These are phyloP conservation scores for Flexamia atlantica DNA, from an alignment of 2,888 invertebrate species.

Conservation along the genomic window DNA sequence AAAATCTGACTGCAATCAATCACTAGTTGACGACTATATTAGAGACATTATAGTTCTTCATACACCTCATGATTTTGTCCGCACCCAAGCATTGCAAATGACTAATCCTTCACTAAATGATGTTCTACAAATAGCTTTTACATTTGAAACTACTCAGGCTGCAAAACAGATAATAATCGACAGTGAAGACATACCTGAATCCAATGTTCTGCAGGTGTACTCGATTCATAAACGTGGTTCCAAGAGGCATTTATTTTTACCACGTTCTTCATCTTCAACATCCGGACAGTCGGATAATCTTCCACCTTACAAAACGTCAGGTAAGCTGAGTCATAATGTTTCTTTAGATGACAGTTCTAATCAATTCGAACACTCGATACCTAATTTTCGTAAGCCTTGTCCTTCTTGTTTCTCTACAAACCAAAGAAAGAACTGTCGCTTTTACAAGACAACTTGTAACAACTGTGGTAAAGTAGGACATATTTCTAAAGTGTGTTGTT, in stretches of 20 bases:
- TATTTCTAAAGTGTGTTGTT: slow-evolving; percentile 14
- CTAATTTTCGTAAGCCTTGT: background rate
- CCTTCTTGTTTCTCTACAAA: background rate
- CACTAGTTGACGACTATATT: background rate
- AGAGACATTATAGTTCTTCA: slow-evolving; percentile 2
- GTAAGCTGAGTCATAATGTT: too few relatives aligned
- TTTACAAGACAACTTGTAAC: background rate
- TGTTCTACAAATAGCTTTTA: slow-evolving; percentile 58
- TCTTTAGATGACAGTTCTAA: too few relatives aligned
- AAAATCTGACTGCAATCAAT: background rate
- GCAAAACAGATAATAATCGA: too few relatives aligned
- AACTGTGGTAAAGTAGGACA: slow-evolving; percentile 29
- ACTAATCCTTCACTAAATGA: background rate
- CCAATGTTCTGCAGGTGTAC: too few relatives aligned
- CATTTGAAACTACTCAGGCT: background rate
- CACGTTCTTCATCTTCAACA: too few relatives aligned
- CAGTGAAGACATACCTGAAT: too few relatives aligned
- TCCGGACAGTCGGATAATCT: too few relatives aligned
- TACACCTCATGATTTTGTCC: background rate
- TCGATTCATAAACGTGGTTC: too few relatives aligned
- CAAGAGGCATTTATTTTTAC: too few relatives aligned
- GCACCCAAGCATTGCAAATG: background rate
- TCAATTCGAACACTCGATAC: background rate
- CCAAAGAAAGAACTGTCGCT: background rate
- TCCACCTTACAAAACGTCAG: too few relatives aligned